Base-by-base conservation (phyloP, 2,113 vertebrate species). In the Neogale vison region DNA sequence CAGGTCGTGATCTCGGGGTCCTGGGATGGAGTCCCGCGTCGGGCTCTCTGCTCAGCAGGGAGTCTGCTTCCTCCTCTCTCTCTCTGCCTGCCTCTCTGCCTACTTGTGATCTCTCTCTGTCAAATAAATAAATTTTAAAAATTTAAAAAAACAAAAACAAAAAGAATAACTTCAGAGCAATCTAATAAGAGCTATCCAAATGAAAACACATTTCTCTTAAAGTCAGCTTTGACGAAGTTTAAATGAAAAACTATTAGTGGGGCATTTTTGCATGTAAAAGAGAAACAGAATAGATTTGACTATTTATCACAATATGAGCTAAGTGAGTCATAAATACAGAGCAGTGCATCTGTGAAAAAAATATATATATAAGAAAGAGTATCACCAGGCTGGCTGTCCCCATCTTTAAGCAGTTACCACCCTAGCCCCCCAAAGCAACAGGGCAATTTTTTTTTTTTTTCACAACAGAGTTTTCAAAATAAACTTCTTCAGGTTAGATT, bases 201-300 rank as follows among this genome's bases (percentile, higher is more conserved):
- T 65, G 74, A 96, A 95, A 92, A 86, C 81, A 96, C 88, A 89
- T 65, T 72, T 65, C 65, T 91, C 72, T 80, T 90, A 47, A 81
- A 90, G 92, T 85, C 83, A 86, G n/a, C 26, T 89, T 65, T 93
- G 59, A 65, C 84, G 61, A 97, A 83, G 34, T 85, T 55, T 93
- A 95, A 93, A 59, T 72, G 52, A 96, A 92, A 93, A 97, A 91
- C 71, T 90, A 94, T 67, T 93, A 92, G 61, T 89, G 42, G 24
- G 31, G 31, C 63, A 94, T 42, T 86, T 96, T 15, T 89, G 23
- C 67, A 97, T 34, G 10, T 72, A 72, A 89, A 96, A 88, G 65
- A 59, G 61, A 92, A 86, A 74, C 5, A 72, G 79, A 90, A 92
- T 11, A 95, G 9, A 84, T 42, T 67, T 61, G 83, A 52, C 21